These are phyloP conservation scores for Apodemia duryi DNA, from an alignment of 2,888 invertebrate genomes.

Conservation along the genomic window DNA sequence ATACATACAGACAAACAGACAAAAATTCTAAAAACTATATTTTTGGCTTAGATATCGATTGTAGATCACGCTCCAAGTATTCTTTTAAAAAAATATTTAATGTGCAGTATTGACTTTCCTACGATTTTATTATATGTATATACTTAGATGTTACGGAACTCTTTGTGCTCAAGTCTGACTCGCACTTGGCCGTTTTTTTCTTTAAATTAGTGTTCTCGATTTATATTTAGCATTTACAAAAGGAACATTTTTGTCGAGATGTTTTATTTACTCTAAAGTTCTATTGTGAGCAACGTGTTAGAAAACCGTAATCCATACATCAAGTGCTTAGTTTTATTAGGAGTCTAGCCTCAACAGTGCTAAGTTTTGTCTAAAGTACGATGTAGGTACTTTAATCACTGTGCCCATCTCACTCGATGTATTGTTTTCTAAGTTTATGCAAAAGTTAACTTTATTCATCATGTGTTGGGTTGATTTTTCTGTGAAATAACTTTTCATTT, in stretches of 20 bases:
- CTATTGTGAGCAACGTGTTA: not conserved
- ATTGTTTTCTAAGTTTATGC: constrained; percentile 50
- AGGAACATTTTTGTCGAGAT: not conserved
- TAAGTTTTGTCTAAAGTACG: constrained; percentile 41
- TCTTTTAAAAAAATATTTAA: no score
- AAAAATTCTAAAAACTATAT: no score
- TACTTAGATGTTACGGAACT: no score
- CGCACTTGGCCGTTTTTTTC: no score
- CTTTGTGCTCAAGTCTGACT: no score
- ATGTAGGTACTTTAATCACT: constrained; percentile 58
- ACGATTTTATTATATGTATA: no score
- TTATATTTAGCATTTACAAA: no score
- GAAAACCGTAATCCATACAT: constrained; percentile 1
- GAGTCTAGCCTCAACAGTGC: constrained; percentile 28
- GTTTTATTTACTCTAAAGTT: not conserved
- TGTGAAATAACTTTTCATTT: constrained; percentile 29
- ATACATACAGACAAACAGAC: no score
- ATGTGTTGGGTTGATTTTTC: constrained; percentile 32
- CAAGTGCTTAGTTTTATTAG: constrained; percentile 22
- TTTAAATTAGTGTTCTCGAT: no score
- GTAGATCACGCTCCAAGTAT: no score
- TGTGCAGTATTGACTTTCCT: no score
- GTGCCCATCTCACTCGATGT: constrained; percentile 57
- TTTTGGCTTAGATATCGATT: no score
- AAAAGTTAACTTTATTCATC: constrained; percentile 40